Percentiles rank a stretch among this genome's conserved stretches.
Evolutionary conservation across 92 coral and sea anemone genomes (phyloP).

Genomic region (Palythoa grandiflora): DNA sequence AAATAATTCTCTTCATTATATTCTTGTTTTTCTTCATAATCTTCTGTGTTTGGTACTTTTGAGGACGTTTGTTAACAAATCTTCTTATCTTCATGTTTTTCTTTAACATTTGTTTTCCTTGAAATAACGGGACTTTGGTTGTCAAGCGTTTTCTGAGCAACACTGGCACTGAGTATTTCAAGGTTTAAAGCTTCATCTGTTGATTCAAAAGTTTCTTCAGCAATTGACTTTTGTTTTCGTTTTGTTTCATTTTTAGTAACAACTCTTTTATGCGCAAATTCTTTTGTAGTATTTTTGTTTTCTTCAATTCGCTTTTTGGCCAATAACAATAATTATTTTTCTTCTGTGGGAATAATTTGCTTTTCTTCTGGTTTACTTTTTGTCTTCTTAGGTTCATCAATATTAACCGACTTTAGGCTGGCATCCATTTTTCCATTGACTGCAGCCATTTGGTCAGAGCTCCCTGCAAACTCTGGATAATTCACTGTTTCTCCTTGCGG

Average conservation of each 20-base stretch:
- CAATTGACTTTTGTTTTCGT: background rate
- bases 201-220: background rate
- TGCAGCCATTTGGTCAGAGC: conserved; percentile 12
- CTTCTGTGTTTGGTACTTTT: background rate
- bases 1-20: background rate
- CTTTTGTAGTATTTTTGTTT: background rate
- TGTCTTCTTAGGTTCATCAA: background rate
- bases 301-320: no score
- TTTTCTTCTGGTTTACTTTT: background rate
- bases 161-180: background rate
- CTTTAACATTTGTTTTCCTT: background rate
- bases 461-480: conserved; percentile 4
- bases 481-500: background rate
- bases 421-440: background rate
- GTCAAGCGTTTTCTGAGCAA: conserved; percentile 18
- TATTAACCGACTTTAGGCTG: conserved; percentile 6
- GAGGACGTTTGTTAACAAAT: background rate
- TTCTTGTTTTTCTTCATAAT: background rate
- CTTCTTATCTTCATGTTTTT: background rate
- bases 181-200: background rate
- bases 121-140: conserved; percentile 2
- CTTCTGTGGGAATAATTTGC: background rate
- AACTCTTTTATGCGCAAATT: background rate
- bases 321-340: background rate
- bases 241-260: background rate